Percentiles rank a stretch among this genome's conserved stretches.
Evolutionary conservation across 2,888 invertebrate genomes (phyloP).

Genomic region (Nymphalis polychloros): DNA sequence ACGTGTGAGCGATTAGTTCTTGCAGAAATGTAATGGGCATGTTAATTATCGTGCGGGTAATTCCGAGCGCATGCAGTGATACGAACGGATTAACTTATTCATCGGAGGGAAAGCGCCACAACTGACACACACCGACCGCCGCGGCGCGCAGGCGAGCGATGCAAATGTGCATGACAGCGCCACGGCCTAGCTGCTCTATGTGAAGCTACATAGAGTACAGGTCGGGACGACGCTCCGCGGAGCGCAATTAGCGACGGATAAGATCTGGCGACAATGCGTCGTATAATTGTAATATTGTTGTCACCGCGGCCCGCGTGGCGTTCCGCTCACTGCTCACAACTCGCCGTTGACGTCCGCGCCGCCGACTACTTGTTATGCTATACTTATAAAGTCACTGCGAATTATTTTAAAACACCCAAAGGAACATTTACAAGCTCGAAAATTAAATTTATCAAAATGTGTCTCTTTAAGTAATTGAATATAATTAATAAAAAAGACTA

Average conservation of each 20-base stretch:
- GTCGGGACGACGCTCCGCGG: slow-evolving; percentile 1
- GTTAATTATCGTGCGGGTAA: slow-evolving; percentile 17
- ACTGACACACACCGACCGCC: slow-evolving; percentile 15
- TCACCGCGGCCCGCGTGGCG: slow-evolving; percentile 38
- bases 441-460: background rate
- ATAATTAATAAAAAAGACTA: background rate
- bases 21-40: slow-evolving; percentile 11
- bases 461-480: background rate
- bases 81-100: slow-evolving; percentile 36
- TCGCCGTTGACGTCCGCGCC: background rate
- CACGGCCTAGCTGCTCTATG: slow-evolving; percentile 22
- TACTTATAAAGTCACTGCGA: background rate
- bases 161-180: slow-evolving; percentile 19
- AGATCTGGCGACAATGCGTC: slow-evolving; percentile 38
- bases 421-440: background rate
- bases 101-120: slow-evolving; percentile 34
- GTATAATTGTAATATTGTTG: slow-evolving; percentile 45
- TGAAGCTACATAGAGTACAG: background rate
- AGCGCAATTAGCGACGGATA: slow-evolving; percentile 36
- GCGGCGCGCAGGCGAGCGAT: slow-evolving; percentile 29
- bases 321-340: slow-evolving; percentile 32
- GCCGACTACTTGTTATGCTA: slow-evolving; percentile 3
- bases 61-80: slow-evolving; percentile 18
- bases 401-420: background rate
- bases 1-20: slow-evolving; percentile 9